Base-by-base conservation (phyloP, 2,888 invertebrate genomes). In the Megamerina dolium region DNA sequence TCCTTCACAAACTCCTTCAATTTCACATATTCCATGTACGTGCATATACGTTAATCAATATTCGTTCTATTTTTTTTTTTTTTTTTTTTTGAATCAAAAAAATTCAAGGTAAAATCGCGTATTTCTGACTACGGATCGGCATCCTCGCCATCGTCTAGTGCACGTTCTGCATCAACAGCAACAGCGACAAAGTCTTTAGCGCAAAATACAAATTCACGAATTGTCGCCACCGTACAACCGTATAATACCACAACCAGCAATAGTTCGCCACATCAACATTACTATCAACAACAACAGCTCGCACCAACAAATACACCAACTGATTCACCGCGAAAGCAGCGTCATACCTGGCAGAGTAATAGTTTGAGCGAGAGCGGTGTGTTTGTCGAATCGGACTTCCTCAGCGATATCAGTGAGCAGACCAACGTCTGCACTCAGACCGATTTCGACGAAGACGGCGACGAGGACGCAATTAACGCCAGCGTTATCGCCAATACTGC, bases 331-430 rank as follows among this genome's bases (percentile, higher is more conserved):
- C 57, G 58, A 23, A 54, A 57, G 16, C 51, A 52, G 9, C 48
- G 54, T 17, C 45, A 50, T 9, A 40, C 46, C 14, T 69, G 68
- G 68, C 64, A 67, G 41, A 61, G 64, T 51, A 78, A 74, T 57
- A 73, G 80, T 57, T 72, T 85, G 20, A 83, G 83, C 59, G 85
- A 85, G 60, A 84, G 84, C 57, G 85, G 85, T 19, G 84, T 85
- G 52, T 85, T 84, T 58, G 83, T 84, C 54, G 84, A 82, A 58
- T 81, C 75, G 34, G 68, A 68, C 38, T 54, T 63, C 21, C 42
- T 53, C 4, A 56, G 55, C 20, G 55, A 56, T 37, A 49, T 55
- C 8, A 53, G 57, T 39, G 59, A 59, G 43, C n/a, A n/a, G n/a
- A 50, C 52, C n/a, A 43, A 51, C 50, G 50, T 47, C 13, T 55